These are phyloP conservation scores for Leptodactylus fallax DNA, from an alignment of 2,797 vertebrate species.

Conservation along the genomic window DNA sequence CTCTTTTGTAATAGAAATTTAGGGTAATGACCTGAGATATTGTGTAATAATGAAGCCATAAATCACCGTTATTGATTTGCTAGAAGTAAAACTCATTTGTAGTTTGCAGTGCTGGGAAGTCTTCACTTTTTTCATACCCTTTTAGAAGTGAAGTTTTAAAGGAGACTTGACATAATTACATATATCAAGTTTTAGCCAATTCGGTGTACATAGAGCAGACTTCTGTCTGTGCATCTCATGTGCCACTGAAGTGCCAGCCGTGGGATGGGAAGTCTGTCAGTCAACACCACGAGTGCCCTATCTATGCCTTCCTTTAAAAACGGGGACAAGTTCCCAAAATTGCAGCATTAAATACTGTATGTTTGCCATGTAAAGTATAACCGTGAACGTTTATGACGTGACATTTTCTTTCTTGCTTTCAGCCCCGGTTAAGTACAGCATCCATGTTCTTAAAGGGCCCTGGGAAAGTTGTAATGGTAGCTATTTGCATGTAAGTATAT, in stretches of 20 bases:
- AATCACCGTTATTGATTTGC: constrained; percentile 37
- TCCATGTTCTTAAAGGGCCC: constrained; percentile 90
- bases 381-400: background rate
- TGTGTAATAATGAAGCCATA: constrained; percentile 50
- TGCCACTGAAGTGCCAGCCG: too few relatives aligned
- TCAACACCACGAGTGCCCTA: too few relatives aligned
- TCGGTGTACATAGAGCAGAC: too few relatives aligned
- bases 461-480: constrained; percentile 98
- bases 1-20: constrained; percentile 38
- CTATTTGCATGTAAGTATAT: constrained; percentile 96
- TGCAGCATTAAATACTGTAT: too few relatives aligned
- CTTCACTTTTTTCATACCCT: background rate
- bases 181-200: background rate
- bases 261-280: too few relatives aligned
- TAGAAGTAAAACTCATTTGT: constrained; percentile 20
- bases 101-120: background rate
- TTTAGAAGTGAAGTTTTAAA: background rate
- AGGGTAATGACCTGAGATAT: constrained; percentile 55
- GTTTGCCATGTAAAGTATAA: background rate
- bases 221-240: too few relatives aligned
- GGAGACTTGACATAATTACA: background rate
- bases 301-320: too few relatives aligned
- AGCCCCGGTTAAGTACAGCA: constrained; percentile 90
- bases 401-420: constrained; percentile 30
- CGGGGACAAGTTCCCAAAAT: too few relatives aligned